phyloP scores from a whole-genome alignment of 2,113 vertebrate species.

The Anhinga anhinga region DNA sequence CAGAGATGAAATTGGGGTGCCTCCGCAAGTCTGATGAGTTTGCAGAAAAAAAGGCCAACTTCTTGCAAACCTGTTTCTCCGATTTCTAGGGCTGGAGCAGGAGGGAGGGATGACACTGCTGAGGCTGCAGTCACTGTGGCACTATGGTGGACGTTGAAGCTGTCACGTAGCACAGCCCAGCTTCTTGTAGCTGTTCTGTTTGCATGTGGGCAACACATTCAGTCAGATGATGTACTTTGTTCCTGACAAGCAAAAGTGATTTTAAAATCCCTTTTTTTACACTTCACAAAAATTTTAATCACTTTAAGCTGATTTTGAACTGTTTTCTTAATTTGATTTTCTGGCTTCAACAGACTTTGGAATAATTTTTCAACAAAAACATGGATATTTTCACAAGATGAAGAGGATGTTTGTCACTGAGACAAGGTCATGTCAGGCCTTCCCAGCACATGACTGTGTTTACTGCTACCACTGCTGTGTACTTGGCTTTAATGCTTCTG shows the following conservation, averaged over 20 bases:
- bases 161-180: rapidly evolving
- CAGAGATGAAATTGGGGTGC: neutral
- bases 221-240: neutral
- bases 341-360: neutral
- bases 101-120: neutral
- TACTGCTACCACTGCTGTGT: neutral
- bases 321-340: conserved; percentile 44
- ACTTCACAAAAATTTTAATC: conserved; percentile 56
- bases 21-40: neutral
- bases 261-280: conserved; percentile 40
- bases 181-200: neutral
- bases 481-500: neutral
- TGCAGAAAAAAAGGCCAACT: neutral
- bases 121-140: neutral
- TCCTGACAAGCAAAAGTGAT: neutral
- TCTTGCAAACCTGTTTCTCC: neutral
- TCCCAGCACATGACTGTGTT: neutral
- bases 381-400: neutral
- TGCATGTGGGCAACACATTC: neutral
- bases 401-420: neutral
- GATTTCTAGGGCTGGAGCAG: neutral
- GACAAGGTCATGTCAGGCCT: neutral
- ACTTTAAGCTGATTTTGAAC: conserved; percentile 51
- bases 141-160: neutral
- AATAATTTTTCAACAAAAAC: neutral